These are phyloP conservation scores for Lottia gigantea DNA, from an alignment of 2,888 invertebrate genomes.

Conservation along the genomic window DNA sequence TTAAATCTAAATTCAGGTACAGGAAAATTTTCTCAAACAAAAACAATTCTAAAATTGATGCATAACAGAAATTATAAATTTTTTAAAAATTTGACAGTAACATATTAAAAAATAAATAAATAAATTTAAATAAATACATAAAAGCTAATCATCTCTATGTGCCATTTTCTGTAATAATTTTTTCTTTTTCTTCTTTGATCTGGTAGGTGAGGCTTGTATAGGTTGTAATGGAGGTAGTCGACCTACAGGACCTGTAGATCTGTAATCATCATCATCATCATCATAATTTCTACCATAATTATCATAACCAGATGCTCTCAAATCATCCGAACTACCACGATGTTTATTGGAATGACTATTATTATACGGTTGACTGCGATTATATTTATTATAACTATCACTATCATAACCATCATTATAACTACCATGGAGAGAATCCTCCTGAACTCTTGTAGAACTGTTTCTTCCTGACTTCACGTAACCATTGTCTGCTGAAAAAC, in stretches of 20 bases:
- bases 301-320: neutral
- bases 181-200: slow-evolving; percentile 45
- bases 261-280: neutral
- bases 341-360: too few relatives aligned
- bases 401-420: neutral
- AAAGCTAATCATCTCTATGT: slow-evolving; percentile 6
- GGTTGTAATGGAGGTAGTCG: slow-evolving; percentile 23
- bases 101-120: too few relatives aligned
- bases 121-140: too few relatives aligned
- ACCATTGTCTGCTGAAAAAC: neutral
- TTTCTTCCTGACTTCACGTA: neutral
- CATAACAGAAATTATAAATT: too few relatives aligned
- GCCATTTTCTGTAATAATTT: slow-evolving; percentile 39
- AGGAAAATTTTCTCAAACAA: too few relatives aligned
- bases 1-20: too few relatives aligned
- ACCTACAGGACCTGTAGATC: neutral
- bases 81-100: too few relatives aligned
- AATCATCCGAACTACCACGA: neutral
- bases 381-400: neutral
- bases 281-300: neutral
- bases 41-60: too few relatives aligned
- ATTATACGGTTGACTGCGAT: neutral
- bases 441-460: neutral
- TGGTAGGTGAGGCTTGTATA: slow-evolving; percentile 4
- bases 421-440: neutral